phyloP scores from a whole-genome alignment of 2,797 vertebrate genomes.

The Halcyon badia region DNA sequence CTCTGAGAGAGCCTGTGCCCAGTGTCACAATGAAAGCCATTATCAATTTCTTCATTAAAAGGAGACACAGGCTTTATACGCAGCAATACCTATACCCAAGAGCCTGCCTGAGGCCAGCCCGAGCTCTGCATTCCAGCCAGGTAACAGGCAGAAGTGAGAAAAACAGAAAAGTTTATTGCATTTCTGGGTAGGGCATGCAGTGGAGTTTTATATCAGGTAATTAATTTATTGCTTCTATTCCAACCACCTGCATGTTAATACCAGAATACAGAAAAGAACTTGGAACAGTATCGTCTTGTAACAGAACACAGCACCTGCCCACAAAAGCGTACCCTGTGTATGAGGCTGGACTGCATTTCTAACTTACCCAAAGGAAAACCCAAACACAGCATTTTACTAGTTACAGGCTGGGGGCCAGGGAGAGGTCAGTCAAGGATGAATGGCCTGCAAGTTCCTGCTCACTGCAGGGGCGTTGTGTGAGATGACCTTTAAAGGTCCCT shows the following conservation, averaged over 20 bases:
- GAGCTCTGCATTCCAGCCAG: not conserved
- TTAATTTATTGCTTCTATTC: not conserved
- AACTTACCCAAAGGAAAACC: not conserved
- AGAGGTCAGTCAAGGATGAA: not conserved
- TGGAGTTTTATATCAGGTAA: not conserved
- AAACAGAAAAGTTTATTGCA: not conserved
- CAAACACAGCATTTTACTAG: not conserved
- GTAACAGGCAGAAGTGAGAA: not conserved
- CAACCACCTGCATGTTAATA: not conserved
- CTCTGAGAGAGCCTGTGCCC: not conserved
- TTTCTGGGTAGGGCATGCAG: not conserved
- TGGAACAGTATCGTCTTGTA: not conserved
- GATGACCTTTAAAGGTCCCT: not conserved
- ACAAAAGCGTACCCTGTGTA: accelerated
- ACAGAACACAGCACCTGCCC: not conserved
- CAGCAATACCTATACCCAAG: not conserved
- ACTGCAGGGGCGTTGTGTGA: not conserved
- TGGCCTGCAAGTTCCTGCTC: not conserved
- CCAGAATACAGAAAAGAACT: not conserved
- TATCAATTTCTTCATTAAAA: not conserved
- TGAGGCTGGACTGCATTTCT: not conserved
- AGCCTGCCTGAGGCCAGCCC: not conserved
- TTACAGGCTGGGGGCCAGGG: not conserved
- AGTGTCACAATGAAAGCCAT: not conserved
- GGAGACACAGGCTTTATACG: not conserved